A percentile compares a stretch with the other conserved stretches of the same genome.
These are phyloP conservation scores for Gopherus evgoodei DNA, from an alignment of 2,113 vertebrate species.

Conservation along the genomic window DNA sequence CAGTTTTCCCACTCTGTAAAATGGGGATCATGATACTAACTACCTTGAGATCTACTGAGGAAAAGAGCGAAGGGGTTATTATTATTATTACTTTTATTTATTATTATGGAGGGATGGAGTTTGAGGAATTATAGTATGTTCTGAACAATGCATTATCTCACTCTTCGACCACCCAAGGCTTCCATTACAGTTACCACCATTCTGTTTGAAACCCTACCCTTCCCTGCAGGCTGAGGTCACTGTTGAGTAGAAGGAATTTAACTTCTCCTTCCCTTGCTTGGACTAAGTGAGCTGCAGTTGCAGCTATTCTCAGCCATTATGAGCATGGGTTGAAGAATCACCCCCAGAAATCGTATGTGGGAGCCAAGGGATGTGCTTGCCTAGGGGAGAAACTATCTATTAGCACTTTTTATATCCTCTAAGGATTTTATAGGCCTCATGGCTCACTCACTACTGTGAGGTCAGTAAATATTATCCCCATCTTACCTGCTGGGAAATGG, in stretches of 20 bases:
- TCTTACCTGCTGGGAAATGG: neutral
- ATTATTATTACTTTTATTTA: neutral
- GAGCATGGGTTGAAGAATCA: neutral
- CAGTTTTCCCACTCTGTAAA: neutral
- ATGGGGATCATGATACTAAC: neutral
- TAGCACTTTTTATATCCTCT: constrained; percentile 22
- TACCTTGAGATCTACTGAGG: neutral
- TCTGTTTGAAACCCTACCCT: neutral
- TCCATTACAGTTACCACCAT: neutral
- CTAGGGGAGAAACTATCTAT: constrained; percentile 25
- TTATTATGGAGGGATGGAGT: neutral
- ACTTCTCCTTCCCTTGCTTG: neutral
- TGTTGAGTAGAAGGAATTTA: neutral
- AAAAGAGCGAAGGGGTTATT: neutral
- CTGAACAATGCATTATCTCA: neutral
- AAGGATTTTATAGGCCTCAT: neutral
- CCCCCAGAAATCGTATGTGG: neutral
- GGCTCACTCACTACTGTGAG: neutral
- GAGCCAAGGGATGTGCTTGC: neutral
- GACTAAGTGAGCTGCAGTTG: neutral
- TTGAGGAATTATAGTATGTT: neutral
- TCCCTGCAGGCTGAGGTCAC: neutral
- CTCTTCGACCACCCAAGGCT: neutral
- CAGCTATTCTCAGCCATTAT: neutral
- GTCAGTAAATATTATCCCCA: neutral